phyloP scores from a whole-genome alignment of 1,140 invertebrate species.

The Laodelphax striatellus region DNA sequence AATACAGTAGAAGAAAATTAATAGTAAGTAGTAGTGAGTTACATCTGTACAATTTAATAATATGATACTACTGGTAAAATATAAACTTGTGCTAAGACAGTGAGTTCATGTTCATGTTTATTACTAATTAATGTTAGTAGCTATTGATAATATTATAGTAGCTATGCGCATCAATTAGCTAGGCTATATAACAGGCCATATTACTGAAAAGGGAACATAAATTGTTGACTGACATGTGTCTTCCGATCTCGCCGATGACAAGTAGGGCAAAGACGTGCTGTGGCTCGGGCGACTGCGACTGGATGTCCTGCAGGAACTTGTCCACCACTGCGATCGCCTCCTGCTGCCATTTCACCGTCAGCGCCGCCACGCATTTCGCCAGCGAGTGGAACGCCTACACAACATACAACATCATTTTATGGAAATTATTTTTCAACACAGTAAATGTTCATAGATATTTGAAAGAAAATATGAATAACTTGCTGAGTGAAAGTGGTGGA shows the following conservation, averaged over 20 bases:
- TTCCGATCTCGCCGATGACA: slow-evolving; percentile 92
- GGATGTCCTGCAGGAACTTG: slow-evolving; percentile 74
- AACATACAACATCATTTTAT: background rate
- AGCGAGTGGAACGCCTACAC: slow-evolving; percentile 75
- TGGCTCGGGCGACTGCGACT: slow-evolving; percentile 58
- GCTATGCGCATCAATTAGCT: too few species aligned
- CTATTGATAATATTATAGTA: too few species aligned
- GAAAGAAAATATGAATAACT: background rate
- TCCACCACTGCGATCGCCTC: slow-evolving; percentile 72
- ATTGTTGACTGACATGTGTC: slow-evolving; percentile 61
- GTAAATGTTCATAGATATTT: background rate
- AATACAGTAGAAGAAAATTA: too few species aligned
- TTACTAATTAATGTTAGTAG: too few species aligned
- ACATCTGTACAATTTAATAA: too few species aligned
- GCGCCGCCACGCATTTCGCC: slow-evolving; percentile 88
- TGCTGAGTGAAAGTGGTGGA: background rate
- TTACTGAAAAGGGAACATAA: too few species aligned
- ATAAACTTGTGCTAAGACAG: too few species aligned
- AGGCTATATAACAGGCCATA: too few species aligned
- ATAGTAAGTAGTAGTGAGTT: too few species aligned
- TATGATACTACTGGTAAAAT: too few species aligned
- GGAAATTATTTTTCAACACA: background rate
- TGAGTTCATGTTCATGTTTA: too few species aligned
- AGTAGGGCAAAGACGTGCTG: slow-evolving; percentile 85
- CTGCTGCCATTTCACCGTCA: slow-evolving; percentile 63